Percentiles rank a stretch among this genome's conserved stretches.
Conservation (phyloP, 2,888 invertebrate genomes). For the Acanthosepion esculentum region DNA sequence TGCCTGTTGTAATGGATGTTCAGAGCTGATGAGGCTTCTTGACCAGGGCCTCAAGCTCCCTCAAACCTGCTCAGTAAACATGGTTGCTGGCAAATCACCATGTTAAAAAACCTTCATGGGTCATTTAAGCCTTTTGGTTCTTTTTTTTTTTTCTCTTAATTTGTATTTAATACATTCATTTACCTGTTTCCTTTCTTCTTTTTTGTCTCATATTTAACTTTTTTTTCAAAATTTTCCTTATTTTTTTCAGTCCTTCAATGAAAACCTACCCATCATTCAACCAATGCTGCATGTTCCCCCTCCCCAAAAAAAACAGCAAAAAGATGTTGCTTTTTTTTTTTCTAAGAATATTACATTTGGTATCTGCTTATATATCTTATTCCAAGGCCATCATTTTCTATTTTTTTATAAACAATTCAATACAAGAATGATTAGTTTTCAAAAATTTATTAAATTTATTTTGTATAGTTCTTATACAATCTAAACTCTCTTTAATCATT, state of each 20-base stretch:
- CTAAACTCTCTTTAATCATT: background rate
- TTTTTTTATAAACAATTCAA: background rate
- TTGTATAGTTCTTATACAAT: background rate
- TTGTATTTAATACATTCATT: background rate
- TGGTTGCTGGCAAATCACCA: slow-evolving; percentile 69
- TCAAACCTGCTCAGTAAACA: slow-evolving; percentile 70
- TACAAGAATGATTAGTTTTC: background rate
- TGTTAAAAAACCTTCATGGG: slow-evolving; percentile 59
- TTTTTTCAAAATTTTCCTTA: background rate
- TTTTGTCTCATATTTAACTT: no score
- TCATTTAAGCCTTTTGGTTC: background rate
- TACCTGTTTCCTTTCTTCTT: background rate
- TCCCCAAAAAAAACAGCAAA: background rate
- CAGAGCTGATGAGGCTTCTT: slow-evolving; percentile 68
- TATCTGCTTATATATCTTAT: background rate
- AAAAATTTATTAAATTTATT: background rate
- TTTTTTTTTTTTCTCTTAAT: no score
- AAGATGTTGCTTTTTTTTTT: background rate
- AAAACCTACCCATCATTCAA: background rate
- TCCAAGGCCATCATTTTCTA: background rate
- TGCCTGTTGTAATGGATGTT: slow-evolving; percentile 69
- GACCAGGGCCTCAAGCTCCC: slow-evolving; percentile 72
- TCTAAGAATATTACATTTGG: no score
- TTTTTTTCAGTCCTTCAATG: background rate
- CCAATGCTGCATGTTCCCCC: background rate